A percentile compares a stretch with the other conserved stretches of the same genome.
These are phyloP conservation scores for Cotesia glomerata DNA, from an alignment of 1,140 invertebrate genomes.

Conservation along the genomic window DNA sequence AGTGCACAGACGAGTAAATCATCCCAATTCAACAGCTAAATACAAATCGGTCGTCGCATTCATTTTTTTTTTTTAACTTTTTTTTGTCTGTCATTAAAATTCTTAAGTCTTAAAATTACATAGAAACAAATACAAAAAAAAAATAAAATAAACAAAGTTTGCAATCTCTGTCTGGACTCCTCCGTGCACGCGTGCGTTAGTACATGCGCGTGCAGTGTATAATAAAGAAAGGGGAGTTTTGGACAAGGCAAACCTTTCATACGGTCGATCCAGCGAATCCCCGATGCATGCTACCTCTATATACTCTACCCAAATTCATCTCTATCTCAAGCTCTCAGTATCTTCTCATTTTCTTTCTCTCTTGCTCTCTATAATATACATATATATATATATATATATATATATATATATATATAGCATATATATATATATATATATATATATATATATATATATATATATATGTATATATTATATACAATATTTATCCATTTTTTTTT, in stretches of 20 bases:
- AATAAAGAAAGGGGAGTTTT: slow-evolving; percentile 44
- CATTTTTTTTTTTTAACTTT: too few species aligned
- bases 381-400: neutral
- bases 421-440: neutral
- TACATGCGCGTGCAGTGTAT: slow-evolving; percentile 27
- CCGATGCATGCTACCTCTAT: slow-evolving; percentile 33
- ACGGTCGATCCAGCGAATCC: slow-evolving; percentile 38
- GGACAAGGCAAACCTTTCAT: slow-evolving; percentile 43
- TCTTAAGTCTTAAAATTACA: neutral
- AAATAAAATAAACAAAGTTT: slow-evolving; percentile 15
- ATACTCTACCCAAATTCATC: slow-evolving; percentile 8
- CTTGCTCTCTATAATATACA: neutral
- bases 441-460: neutral
- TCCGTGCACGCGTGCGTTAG: slow-evolving; percentile 31
- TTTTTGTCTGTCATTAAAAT: neutral
- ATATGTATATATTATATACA: neutral
- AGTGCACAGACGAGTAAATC: slow-evolving; percentile 67
- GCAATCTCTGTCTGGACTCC: slow-evolving; percentile 46
- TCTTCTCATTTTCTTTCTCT: slow-evolving; percentile 26
- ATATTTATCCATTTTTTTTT: too few species aligned
- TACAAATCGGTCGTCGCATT: slow-evolving; percentile 38
- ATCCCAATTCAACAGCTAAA: slow-evolving; percentile 47
- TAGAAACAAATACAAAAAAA: slow-evolving; percentile 15
- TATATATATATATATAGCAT: neutral
- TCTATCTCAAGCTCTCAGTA: slow-evolving; percentile 30